Evolutionary conservation across 2,888 invertebrate species (phyloP).

Genomic region (Torymus aiolomorphi): DNA sequence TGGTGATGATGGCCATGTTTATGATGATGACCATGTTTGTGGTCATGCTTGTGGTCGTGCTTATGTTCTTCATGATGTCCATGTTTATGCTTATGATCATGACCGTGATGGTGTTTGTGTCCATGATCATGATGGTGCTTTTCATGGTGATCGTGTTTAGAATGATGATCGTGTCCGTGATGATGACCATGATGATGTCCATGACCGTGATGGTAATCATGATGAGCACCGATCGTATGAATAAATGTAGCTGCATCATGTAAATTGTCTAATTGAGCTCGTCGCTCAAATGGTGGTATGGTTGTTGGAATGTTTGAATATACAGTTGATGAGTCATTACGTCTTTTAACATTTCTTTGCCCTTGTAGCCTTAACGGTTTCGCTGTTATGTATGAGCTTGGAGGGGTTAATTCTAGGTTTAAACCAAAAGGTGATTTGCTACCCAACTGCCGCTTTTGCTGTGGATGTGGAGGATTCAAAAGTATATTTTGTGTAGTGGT

Average conservation of each 20-base stretch:
- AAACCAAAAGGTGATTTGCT: not conserved
- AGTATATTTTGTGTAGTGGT: conserved; percentile 24
- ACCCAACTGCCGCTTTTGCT: conserved; percentile 27
- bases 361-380: not conserved
- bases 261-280: conserved; percentile 8
- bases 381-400: not conserved
- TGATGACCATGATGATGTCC: conserved; percentile 31
- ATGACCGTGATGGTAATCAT: not conserved
- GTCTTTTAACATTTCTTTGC: not conserved
- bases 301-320: conserved; percentile 7
- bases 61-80: no score
- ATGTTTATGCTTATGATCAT: no score
- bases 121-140: conserved; percentile 28
- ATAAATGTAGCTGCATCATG: conserved; percentile 17
- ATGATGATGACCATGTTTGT: not conserved
- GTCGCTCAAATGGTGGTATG: not conserved
- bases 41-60: no score
- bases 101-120: conserved; percentile 28
- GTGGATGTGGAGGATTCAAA: conserved; percentile 5
- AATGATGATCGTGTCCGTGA: conserved; percentile 19
- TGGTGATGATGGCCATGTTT: conserved; percentile 7
- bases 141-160: conserved; percentile 23
- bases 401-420: conserved; percentile 4
- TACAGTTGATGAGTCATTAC: not conserved
- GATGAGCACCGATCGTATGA: not conserved